Evolutionary conservation across 2,888 invertebrate species (phyloP).

Genomic region (Thymelicus sylvestris): DNA sequence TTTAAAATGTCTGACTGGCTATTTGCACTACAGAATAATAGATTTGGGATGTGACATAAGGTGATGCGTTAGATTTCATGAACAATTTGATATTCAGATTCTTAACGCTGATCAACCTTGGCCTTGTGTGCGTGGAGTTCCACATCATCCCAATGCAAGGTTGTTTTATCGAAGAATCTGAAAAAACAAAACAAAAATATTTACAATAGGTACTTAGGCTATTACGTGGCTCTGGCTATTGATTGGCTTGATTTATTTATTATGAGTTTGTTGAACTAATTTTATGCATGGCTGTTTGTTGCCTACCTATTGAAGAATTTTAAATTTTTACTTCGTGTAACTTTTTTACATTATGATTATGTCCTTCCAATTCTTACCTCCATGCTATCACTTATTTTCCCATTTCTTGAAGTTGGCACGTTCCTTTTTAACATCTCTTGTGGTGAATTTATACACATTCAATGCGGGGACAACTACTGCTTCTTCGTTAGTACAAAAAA

Average conservation of each 20-base stretch:
- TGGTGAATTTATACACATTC: background rate
- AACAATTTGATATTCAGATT: background rate
- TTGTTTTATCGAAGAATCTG: constrained; percentile 63
- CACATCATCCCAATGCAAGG: constrained; percentile 70
- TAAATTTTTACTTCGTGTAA: no score
- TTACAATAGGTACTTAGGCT: no score
- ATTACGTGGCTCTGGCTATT: no score
- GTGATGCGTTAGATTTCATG: no score
- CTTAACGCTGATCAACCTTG: background rate
- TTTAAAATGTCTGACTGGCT: no score
- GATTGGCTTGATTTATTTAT: background rate
- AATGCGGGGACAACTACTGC: constrained; percentile 2
- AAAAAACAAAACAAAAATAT: constrained; percentile 15
- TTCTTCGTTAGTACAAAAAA: constrained; percentile 10
- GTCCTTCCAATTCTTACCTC: constrained; percentile 4
- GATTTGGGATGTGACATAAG: no score
- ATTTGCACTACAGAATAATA: no score
- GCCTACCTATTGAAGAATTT: background rate
- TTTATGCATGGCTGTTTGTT: background rate
- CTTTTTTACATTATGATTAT: background rate
- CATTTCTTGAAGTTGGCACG: background rate
- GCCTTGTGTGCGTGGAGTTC: constrained; percentile 51
- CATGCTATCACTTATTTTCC: background rate
- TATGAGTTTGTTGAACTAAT: background rate
- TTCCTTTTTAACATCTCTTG: background rate